Evolutionary conservation across 2,797 vertebrate genomes (phyloP).

Genomic region (Spinus pinus): DNA sequence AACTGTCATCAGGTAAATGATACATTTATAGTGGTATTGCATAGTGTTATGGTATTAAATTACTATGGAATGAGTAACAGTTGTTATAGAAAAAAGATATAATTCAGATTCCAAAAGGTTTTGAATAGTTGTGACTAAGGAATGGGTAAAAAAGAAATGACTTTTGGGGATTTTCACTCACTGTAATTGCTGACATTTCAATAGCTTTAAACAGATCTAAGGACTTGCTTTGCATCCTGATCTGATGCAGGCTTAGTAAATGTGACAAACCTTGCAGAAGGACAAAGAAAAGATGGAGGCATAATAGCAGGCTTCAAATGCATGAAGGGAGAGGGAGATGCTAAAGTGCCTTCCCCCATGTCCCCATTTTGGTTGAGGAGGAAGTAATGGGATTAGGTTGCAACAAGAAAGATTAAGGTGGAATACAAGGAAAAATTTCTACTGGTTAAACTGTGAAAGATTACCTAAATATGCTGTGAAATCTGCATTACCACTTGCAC

Average conservation of each 20-base stretch:
- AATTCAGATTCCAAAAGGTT: background rate
- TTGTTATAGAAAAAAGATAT: background rate
- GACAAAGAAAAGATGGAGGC: background rate
- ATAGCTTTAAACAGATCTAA: background rate
- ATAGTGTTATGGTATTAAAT: background rate
- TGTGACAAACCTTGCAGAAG: background rate
- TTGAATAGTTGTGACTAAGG: slow-evolving; percentile 24
- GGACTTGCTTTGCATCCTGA: background rate
- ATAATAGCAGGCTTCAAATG: background rate
- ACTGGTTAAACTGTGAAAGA: background rate
- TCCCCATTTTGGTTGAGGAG: background rate
- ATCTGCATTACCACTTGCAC: background rate
- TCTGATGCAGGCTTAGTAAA: background rate
- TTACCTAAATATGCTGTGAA: background rate
- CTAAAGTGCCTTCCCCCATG: background rate
- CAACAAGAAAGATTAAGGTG: background rate
- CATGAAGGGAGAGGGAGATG: background rate
- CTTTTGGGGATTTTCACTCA: background rate
- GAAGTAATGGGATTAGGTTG: background rate
- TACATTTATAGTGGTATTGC: background rate
- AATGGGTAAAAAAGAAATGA: background rate
- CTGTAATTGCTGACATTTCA: slow-evolving; percentile 5
- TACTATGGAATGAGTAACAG: background rate
- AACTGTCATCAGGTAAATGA: background rate
- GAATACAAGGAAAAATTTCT: background rate